Conservation (phyloP, 2,113 vertebrate genomes). For the Pholis gunnellus region DNA sequence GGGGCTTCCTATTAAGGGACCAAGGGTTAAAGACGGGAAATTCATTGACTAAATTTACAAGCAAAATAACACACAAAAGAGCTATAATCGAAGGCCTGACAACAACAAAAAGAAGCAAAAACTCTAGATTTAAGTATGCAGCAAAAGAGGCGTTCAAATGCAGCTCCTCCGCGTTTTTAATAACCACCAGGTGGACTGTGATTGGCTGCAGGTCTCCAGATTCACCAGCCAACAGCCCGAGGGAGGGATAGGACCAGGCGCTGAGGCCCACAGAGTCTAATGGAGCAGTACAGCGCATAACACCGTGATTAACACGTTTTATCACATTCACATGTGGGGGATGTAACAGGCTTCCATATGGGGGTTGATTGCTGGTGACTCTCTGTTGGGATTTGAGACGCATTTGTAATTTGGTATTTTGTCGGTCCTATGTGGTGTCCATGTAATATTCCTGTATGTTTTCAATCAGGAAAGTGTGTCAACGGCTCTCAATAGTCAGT, state of each 20-base stretch:
- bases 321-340: not conserved
- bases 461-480: slow-evolving; percentile 13
- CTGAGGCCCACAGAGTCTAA: not conserved
- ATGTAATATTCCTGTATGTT: slow-evolving; percentile 3
- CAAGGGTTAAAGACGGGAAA: not conserved
- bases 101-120: too few relatives aligned
- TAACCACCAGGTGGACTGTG: not conserved
- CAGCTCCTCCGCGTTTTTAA: not conserved
- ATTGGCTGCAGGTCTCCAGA: slow-evolving; percentile 4
- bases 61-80: not conserved
- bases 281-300: not conserved
- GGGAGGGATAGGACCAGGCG: not conserved
- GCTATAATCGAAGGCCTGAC: not conserved
- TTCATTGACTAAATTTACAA: not conserved
- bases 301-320: not conserved
- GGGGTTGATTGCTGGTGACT: not conserved
- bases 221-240: not conserved
- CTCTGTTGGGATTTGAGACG: not conserved
- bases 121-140: not conserved
- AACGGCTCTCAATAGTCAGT: not conserved
- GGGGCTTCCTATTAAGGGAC: too few relatives aligned
- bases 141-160: not conserved
- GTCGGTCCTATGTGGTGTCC: not conserved
- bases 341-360: not conserved
- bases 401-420: slow-evolving; percentile 3